Conservation (phyloP, 1,140 invertebrate species). For the Hyles vespertilio region DNA sequence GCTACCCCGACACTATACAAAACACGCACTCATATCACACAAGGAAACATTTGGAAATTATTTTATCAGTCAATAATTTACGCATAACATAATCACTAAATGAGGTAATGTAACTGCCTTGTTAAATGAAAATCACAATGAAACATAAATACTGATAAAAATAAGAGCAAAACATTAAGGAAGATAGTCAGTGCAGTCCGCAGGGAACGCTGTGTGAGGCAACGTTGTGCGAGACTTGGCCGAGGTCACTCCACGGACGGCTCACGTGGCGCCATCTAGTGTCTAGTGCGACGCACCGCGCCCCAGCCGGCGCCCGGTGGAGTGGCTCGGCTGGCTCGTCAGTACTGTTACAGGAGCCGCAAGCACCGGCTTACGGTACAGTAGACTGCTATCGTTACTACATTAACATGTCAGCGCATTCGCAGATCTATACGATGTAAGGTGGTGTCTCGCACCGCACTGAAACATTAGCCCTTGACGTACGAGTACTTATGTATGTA, state of each 20-base stretch:
- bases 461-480: conserved; percentile 13
- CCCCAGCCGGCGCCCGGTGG: conserved; percentile 17
- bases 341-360: conserved; percentile 8
- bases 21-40: conserved; percentile 61
- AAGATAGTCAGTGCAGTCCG: conserved; percentile 33
- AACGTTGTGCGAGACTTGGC: conserved; percentile 59
- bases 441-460: conserved; percentile 6
- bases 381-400: neutral
- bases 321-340: conserved; percentile 34
- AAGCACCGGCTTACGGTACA: conserved; percentile 8
- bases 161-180: conserved; percentile 41
- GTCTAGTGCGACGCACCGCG: no score
- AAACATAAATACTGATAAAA: conserved; percentile 66
- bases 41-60: conserved; percentile 70
- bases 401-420: neutral
- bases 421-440: neutral
- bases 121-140: conserved; percentile 65
- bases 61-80: conserved; percentile 71
- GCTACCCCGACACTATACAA: conserved; percentile 64
- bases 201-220: conserved; percentile 60
- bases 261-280: no score
- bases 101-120: conserved; percentile 67
- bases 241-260: conserved; percentile 25
- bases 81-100: conserved; percentile 65
- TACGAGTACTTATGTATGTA: neutral